Evolutionary conservation across 2,113 vertebrate genomes (phyloP).

Genomic region (Ameiurus melas): DNA sequence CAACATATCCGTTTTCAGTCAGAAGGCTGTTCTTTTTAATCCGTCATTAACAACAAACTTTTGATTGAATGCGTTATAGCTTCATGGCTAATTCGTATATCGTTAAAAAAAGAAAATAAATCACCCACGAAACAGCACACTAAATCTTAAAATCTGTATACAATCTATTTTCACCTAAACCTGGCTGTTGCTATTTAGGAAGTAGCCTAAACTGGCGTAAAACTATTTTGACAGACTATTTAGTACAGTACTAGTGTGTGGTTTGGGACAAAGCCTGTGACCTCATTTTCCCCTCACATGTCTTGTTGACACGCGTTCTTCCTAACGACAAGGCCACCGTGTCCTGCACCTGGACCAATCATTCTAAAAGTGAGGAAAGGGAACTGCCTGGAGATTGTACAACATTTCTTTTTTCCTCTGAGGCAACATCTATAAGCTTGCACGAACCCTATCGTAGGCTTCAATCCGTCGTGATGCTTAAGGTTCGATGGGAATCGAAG

Average conservation of each 20-base stretch:
- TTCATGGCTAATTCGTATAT: not conserved
- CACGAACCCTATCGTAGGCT: not conserved
- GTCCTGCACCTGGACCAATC: slow-evolving; percentile 44
- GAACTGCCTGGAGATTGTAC: not conserved
- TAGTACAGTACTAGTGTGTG: not conserved
- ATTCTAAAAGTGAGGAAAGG: slow-evolving; percentile 33
- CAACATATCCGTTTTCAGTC: not conserved
- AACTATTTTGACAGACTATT: not conserved
- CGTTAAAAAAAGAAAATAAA: not conserved
- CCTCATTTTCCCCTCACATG: slow-evolving; percentile 27
- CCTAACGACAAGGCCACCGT: slow-evolving; percentile 3
- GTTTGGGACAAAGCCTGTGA: slow-evolving; percentile 29
- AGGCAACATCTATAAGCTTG: not conserved
- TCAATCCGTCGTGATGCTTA: not conserved
- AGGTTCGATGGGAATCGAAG: not conserved
- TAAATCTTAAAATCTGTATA: not conserved
- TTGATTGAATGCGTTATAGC: not conserved
- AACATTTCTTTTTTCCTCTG: not conserved
- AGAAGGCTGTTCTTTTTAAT: not conserved
- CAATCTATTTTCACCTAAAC: not conserved
- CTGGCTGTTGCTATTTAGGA: not conserved
- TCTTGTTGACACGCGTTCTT: slow-evolving; percentile 27
- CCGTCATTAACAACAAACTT: not conserved
- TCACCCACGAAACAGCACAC: not conserved
- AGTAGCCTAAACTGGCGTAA: not conserved